These are phyloP conservation scores for Hemibagrus guttatus DNA, from an alignment of 2,797 vertebrate genomes.

Conservation along the genomic window DNA sequence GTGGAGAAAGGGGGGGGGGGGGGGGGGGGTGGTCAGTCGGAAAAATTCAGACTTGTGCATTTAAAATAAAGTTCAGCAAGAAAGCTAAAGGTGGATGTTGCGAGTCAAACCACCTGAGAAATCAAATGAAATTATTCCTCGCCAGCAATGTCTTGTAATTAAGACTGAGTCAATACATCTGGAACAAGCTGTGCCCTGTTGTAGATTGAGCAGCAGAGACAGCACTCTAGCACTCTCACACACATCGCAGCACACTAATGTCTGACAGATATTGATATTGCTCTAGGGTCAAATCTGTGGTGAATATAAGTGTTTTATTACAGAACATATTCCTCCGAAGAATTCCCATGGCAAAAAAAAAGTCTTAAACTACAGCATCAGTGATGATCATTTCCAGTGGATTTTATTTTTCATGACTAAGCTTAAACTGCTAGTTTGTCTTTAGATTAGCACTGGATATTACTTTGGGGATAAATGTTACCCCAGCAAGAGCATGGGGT, in stretches of 20 bases:
- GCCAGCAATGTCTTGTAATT: constrained; percentile 22
- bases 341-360: neutral
- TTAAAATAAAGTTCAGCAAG: constrained; percentile 20
- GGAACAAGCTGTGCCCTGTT: constrained; percentile 26
- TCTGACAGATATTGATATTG: constrained; percentile 1
- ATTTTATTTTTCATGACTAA: neutral
- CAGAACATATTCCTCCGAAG: neutral
- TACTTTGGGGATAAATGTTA: neutral
- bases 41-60: neutral
- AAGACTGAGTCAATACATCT: constrained; percentile 21
- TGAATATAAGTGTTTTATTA: neutral
- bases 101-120: constrained; percentile 9
- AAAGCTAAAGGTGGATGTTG: neutral
- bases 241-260: neutral
- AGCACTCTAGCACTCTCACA: neutral
- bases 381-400: neutral
- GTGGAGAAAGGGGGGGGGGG: too few relatives aligned
- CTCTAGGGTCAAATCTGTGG: neutral
- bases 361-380: neutral
- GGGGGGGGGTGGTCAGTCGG: too few relatives aligned
- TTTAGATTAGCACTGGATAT: neutral
- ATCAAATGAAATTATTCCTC: constrained; percentile 9
- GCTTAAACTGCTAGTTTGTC: neutral
- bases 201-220: constrained; percentile 2
- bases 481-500: neutral